These are phyloP conservation scores for Eurytoma californica DNA, from an alignment of 2,888 invertebrate species.

Conservation along the genomic window DNA sequence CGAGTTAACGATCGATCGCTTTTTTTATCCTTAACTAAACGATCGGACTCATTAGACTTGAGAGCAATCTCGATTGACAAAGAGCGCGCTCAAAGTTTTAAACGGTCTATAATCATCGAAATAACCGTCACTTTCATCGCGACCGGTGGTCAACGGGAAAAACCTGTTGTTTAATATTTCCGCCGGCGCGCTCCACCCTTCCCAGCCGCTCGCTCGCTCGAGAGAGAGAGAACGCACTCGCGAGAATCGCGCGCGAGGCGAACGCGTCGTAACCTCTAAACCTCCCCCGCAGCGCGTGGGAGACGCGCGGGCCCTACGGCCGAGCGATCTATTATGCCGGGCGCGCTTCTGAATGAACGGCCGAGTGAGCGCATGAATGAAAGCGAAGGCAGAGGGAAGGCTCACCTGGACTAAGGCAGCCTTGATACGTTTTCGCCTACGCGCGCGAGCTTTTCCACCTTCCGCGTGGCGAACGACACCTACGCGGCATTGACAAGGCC, in stretches of 20 bases:
- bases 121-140: neutral
- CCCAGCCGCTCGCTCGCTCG: slow-evolving; percentile 46
- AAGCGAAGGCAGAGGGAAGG: slow-evolving; percentile 38
- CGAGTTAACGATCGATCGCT: too few relatives aligned
- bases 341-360: slow-evolving; percentile 24
- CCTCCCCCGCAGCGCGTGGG: slow-evolving; percentile 12
- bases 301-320: neutral
- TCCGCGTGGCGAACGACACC: slow-evolving; percentile 71
- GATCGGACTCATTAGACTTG: too few relatives aligned
- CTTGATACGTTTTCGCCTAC: slow-evolving; percentile 72
- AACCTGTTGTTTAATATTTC: slow-evolving; percentile 32
- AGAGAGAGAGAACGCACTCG: too few relatives aligned
- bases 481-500: slow-evolving; percentile 69
- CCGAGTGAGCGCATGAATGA: slow-evolving; percentile 25
- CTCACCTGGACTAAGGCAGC: slow-evolving; percentile 57
- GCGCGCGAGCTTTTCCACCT: slow-evolving; percentile 69
- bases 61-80: too few relatives aligned
- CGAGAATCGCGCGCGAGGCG: slow-evolving; percentile 51
- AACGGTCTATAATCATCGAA: too few relatives aligned
- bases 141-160: neutral
- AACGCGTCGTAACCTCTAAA: slow-evolving; percentile 53
- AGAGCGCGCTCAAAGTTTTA: too few relatives aligned
- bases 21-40: too few relatives aligned
- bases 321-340: too few relatives aligned
- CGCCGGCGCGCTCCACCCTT: neutral